Evolutionary conservation across 2,797 vertebrate species (phyloP).

Genomic region (Dicrostonyx torquatus): DNA sequence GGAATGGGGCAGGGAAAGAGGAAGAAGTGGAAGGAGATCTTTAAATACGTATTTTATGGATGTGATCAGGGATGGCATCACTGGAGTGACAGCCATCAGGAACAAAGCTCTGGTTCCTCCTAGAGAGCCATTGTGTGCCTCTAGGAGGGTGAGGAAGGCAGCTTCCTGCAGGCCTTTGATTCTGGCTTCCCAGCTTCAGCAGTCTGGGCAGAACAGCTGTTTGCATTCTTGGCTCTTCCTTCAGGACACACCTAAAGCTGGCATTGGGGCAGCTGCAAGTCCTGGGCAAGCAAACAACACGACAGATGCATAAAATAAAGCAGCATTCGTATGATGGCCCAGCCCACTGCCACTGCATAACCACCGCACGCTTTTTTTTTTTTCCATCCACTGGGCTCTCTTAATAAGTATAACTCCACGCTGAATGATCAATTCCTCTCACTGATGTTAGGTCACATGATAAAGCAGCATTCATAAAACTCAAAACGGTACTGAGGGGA

Average conservation of each 20-base stretch:
- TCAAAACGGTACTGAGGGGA: conserved; percentile 2
- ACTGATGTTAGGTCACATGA: neutral
- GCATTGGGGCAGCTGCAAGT: neutral
- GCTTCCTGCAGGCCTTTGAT: neutral
- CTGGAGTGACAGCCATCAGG: neutral
- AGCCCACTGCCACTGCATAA: neutral
- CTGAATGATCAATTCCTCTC: neutral
- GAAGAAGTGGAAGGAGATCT: neutral
- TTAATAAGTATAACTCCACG: neutral
- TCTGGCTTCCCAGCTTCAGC: neutral
- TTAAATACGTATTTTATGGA: neutral
- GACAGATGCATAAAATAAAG: neutral
- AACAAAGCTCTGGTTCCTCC: neutral
- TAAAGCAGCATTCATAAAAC: conserved; percentile 45
- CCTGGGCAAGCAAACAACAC: neutral
- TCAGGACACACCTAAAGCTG: neutral
- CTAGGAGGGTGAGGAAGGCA: neutral
- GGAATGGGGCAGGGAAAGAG: neutral
- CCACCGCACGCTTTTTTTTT: neutral
- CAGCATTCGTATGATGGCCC: rapidly evolving
- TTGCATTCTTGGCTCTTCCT: neutral
- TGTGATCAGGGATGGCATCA: neutral
- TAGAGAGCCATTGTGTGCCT: too few species aligned
- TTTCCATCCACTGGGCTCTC: neutral
- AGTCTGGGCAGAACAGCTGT: neutral